Evolutionary conservation across 1,140 invertebrate genomes (phyloP).

Genomic region (Archivesica marissinica): DNA sequence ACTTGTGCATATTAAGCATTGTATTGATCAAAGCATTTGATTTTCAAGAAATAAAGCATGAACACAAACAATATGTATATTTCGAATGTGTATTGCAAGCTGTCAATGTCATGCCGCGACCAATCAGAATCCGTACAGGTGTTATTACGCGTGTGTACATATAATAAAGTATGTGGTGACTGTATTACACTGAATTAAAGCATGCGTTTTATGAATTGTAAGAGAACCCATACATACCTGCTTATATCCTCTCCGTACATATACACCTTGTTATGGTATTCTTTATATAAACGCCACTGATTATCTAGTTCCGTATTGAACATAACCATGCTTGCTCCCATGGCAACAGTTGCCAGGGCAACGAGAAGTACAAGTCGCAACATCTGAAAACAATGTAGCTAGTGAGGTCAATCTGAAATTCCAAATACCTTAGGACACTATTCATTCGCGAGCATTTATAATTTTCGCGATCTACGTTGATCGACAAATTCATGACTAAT

Average conservation of each 20-base stretch:
- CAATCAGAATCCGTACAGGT: background rate
- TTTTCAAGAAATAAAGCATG: too few relatives aligned
- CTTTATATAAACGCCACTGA: conserved; percentile 69
- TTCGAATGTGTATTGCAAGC: background rate
- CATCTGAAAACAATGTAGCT: too few relatives aligned
- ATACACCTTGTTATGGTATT: conserved; percentile 69
- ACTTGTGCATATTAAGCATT: too few relatives aligned
- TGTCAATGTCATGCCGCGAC: background rate
- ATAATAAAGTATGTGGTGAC: background rate
- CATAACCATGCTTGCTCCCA: conserved; percentile 2
- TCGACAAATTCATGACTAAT: too few relatives aligned
- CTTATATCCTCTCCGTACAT: conserved; percentile 44
- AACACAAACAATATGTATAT: background rate
- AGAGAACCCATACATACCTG: conserved; percentile 20
- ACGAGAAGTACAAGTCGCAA: conserved; percentile 52
- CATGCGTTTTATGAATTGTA: background rate
- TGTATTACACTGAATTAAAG: background rate
- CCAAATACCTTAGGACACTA: too few relatives aligned
- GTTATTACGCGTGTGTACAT: too few relatives aligned
- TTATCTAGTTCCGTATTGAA: conserved; percentile 59
- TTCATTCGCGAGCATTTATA: too few relatives aligned
- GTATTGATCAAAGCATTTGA: too few relatives aligned
- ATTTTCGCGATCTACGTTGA: too few relatives aligned
- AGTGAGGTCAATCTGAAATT: too few relatives aligned
- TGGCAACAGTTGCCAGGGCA: conserved; percentile 48